A percentile compares a stretch with the other conserved stretches of the same genome.
These are phyloP conservation scores for Ibycter americanus DNA, from an alignment of 2,797 vertebrate species.

Conservation along the genomic window DNA sequence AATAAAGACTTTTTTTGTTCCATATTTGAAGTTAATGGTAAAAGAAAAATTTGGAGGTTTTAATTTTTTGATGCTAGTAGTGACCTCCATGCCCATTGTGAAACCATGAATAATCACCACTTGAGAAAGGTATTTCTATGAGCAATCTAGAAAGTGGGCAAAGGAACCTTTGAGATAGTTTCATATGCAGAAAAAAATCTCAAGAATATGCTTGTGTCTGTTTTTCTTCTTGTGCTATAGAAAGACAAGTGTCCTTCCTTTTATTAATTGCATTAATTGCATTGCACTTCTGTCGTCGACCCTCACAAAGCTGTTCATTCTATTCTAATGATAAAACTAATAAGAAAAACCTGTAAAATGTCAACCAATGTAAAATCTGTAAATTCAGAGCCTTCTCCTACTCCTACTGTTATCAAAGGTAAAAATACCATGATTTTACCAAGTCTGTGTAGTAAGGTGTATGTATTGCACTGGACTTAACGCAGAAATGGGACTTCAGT, in stretches of 20 bases:
- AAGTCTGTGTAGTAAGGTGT: background rate
- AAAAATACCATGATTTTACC: background rate
- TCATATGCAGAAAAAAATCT: background rate
- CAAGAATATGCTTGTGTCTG: background rate
- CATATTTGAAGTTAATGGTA: conserved; percentile 43
- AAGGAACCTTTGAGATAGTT: conserved; percentile 21
- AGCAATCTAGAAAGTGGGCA: conserved; percentile 36
- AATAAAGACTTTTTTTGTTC: conserved; percentile 63
- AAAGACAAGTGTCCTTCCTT: background rate
- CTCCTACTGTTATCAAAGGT: background rate
- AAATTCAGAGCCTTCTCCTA: background rate
- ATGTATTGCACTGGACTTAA: background rate
- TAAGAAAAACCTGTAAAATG: background rate
- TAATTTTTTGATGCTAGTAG: conserved; percentile 29
- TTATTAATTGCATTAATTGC: background rate
- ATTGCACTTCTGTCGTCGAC: background rate
- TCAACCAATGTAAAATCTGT: background rate
- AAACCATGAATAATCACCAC: conserved; percentile 47
- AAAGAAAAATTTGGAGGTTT: conserved; percentile 52
- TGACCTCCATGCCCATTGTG: conserved; percentile 37
- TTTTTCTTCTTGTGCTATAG: background rate
- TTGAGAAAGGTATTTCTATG: conserved; percentile 41
- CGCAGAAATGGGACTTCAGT: background rate
- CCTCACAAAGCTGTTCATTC: background rate
- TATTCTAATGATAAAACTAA: background rate